phyloP scores from a whole-genome alignment of 2,888 invertebrate species.

The Andrena haemorrhoa region DNA sequence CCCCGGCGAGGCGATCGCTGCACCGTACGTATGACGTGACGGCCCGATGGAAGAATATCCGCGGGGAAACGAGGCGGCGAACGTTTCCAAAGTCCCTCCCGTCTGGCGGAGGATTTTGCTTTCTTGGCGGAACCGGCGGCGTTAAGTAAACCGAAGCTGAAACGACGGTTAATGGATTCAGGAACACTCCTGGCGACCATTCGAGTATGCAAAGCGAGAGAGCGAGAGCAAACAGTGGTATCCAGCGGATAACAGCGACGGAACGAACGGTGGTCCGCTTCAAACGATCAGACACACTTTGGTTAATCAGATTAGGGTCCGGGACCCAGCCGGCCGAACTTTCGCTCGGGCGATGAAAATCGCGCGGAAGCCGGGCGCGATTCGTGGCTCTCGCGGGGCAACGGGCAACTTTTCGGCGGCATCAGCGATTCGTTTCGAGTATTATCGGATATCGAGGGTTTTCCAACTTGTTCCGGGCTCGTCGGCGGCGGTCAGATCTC shows the following conservation, averaged over 20 bases:
- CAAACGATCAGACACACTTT: conserved; percentile 75
- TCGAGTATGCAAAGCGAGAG: conserved; percentile 71
- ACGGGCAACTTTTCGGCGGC: too few species aligned
- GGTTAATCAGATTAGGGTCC: conserved; percentile 73
- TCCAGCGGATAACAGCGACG: conserved; percentile 56
- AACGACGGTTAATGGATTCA: conserved; percentile 72
- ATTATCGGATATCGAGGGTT: not conserved
- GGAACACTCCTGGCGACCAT: conserved; percentile 69
- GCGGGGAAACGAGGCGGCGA: not conserved
- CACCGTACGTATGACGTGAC: not conserved
- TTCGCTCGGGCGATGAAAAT: conserved; percentile 11
- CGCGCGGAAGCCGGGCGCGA: conserved; percentile 20
- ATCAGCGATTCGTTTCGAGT: not conserved
- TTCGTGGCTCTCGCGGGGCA: not conserved
- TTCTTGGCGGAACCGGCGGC: conserved; percentile 64
- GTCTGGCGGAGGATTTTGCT: conserved; percentile 69
- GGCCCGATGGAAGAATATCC: not conserved
- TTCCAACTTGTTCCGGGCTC: not conserved
- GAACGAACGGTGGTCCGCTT: conserved; percentile 58
- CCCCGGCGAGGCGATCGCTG: not conserved
- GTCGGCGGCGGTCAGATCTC: not conserved
- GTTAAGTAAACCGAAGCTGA: conserved; percentile 70
- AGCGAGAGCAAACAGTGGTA: conserved; percentile 66
- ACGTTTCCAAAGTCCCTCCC: not conserved
- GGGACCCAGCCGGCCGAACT: conserved; percentile 24